Evolutionary conservation across 2,797 vertebrate genomes (phyloP), one percentile per base, ranked within the genome.

Genomic region (Cetoscarus ocellatus): DNA sequence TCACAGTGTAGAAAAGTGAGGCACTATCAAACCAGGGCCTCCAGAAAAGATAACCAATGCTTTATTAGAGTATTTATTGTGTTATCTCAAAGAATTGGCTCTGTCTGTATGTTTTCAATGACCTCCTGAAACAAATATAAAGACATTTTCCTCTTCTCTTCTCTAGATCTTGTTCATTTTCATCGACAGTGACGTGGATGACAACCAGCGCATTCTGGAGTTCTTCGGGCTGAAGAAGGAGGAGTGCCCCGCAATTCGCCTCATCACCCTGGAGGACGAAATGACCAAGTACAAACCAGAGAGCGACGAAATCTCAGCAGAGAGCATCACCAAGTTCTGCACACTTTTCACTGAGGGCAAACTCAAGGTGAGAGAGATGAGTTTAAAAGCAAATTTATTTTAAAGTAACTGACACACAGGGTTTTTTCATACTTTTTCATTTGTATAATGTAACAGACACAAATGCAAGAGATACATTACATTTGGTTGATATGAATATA

Each of bases 281-380:
- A 99, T 99, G 98, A 99, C 98, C 42, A 99, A 99, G 83, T 99
- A 98, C 93, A 98, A 96, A 75, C 98, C 98, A 0, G 96, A 96
- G 43, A 95, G 84, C 0, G 87, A 95, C 1, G 93, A 93, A 57
- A 96, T 99, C 80, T 96, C 95, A 0, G 92, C 97, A 2, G 96
- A 97, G 19, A 96, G 94, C 82, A 97, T 99, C 75, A 89, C 87
- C 0, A 79, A 88, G 0, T 99, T 99, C 93, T 99, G 98, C 83
- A 93, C 89, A 3, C 88, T 68, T 39, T 99, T 99, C 86, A 80
- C 93, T 13, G 97, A 98, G 1, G 98, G 98, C 61, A 99, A 98
- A 90, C 95, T 99, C 61, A 99, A 97, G 97, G 98, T 99, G 67
- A 48, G 70, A 7, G 43, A 44, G n/a, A 10, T 4, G 8, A 8